Conservation (phyloP, 2,888 invertebrate genomes). For the Liodrosophila aerea region DNA sequence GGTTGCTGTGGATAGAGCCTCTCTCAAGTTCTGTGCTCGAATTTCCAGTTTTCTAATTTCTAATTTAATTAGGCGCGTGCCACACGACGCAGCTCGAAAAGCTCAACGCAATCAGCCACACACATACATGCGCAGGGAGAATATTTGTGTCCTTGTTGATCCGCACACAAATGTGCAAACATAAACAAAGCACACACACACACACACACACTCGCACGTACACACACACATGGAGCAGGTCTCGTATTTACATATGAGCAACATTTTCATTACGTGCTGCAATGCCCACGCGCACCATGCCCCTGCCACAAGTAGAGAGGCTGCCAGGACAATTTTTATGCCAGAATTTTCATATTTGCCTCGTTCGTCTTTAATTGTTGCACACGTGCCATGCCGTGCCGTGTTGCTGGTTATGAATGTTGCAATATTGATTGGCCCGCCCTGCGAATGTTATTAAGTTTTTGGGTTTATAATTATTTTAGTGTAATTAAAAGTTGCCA, state of each 20-base stretch:
- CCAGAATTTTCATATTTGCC: conserved; percentile 54
- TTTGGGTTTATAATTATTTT: conserved; percentile 60
- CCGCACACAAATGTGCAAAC: conserved; percentile 21
- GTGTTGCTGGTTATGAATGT: too few species aligned
- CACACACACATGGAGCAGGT: conserved; percentile 7
- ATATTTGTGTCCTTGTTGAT: conserved; percentile 39
- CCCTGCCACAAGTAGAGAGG: neutral
- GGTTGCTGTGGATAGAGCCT: neutral
- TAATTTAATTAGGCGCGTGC: conserved; percentile 72
- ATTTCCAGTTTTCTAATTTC: conserved; percentile 68
- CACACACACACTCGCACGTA: conserved; percentile 6
- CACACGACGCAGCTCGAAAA: conserved; percentile 32
- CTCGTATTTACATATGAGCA: conserved; percentile 51
- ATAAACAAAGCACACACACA: conserved; percentile 8
- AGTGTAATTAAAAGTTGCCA: conserved; percentile 57
- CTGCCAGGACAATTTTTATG: conserved; percentile 20
- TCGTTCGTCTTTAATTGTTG: conserved; percentile 28
- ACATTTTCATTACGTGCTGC: conserved; percentile 66
- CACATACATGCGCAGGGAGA: neutral
- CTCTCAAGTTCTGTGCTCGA: conserved; percentile 41
- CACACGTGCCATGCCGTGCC: conserved; percentile 19
- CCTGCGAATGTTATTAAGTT: conserved; percentile 41
- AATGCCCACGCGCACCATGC: conserved; percentile 3
- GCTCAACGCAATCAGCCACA: conserved; percentile 57
- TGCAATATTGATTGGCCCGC: conserved; percentile 42